Percentiles rank a stretch among this genome's conserved stretches.
These are phyloP conservation scores for Theonella swinhoei DNA, from an alignment of 37 sponge, comb jelly and placozoan genomes.

Conservation along the genomic window DNA sequence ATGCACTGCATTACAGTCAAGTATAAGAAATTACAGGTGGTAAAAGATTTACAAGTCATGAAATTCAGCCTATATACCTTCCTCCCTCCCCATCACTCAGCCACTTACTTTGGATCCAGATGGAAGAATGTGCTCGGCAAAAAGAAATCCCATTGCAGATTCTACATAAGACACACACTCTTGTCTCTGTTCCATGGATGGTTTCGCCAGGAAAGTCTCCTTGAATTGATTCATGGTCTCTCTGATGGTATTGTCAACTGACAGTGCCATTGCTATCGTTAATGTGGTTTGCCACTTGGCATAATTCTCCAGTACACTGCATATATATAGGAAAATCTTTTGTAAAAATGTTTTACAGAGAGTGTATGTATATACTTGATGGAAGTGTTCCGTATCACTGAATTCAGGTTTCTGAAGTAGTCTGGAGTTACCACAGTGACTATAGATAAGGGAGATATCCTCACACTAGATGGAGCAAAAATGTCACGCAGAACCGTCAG, in stretches of 20 bases:
- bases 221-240: neutral
- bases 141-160: too few relatives aligned
- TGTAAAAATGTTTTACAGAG: neutral
- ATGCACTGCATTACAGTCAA: too few relatives aligned
- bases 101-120: neutral
- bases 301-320: neutral
- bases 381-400: neutral
- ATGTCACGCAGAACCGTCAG: neutral
- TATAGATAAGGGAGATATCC: neutral
- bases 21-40: slow-evolving; percentile 3
- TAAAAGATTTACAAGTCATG: too few relatives aligned
- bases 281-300: neutral
- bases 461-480: neutral
- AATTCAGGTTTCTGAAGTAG: neutral
- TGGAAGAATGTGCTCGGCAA: neutral
- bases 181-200: neutral
- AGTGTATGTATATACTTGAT: neutral
- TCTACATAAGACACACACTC: neutral
- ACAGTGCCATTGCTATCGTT: neutral
- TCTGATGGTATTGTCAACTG: neutral
- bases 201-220: neutral
- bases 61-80: too few relatives aligned
- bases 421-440: neutral
- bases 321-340: neutral
- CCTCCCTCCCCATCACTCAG: too few relatives aligned